Evolutionary conservation across 2,888 invertebrate species (phyloP), one percentile per base, ranked within the genome.

Genomic region (Drosophila austrosaltans): DNA sequence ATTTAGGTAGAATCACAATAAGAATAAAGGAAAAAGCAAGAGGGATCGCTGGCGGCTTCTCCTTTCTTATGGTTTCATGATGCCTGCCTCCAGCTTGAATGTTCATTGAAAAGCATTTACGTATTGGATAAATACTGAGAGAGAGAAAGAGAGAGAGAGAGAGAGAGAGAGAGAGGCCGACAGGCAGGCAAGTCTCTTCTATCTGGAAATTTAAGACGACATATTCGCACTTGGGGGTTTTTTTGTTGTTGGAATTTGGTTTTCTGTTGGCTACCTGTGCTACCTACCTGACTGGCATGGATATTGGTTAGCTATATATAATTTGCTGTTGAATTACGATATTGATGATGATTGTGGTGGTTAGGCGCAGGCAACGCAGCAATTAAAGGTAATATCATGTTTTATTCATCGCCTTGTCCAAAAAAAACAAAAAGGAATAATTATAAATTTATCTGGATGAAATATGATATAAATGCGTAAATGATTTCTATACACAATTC

Each of bases 181-280:
- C 16, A 16, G 16, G 16, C 16, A 39, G 30, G 71, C 39, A 60
- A 39, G 20, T 30, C 25, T 30, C 25, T 7, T 36, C 36, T 36
- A 16, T 40, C 48, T 66, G 61, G 71, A 75, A 75, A 75, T 75
- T 75, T 67, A 75, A 75, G 76, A 75, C 71, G 76, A 75, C 61
- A 70, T 44, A 61, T 63, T 1, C 8, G 40, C 44, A 54, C 39
- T 22, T n/a, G 40, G 54, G 40, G 48, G 25, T 48, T 48, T 25
- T 36, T 36, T 36, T 36, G 7, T 36, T 8, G 8, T 36, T 36
- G 8, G 8, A 8, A 2, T 36, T 36, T 36, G 7, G 7, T 36
- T 61, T 58, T 60, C 44, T 63, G 36, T 36, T 44, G 7, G n/a
- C 53, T 48, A n/a, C 53, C 25, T 39, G 22, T 25, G 20, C 44